Evolutionary conservation across 2,888 invertebrate species (phyloP), one percentile per base, ranked within the genome.

Genomic region (Nesidiocoris tenuis): DNA sequence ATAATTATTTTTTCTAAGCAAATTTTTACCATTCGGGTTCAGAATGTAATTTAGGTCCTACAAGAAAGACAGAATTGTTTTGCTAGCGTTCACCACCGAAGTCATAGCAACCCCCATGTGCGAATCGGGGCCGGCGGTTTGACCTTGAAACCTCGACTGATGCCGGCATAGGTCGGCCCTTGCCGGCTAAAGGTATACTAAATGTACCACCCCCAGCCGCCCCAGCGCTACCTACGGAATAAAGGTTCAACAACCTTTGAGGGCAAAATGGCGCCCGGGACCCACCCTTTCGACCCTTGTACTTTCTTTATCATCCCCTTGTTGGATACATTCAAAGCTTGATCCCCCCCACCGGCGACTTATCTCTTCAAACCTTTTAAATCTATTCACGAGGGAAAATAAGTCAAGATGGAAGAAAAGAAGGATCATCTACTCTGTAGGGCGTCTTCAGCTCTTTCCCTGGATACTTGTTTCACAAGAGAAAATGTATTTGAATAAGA

Each of bases 251-350:
- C 74, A 59, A 59, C 74, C 74, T 66, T 59, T 66, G 66, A 75
- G 74, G 74, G 66, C 74, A 75, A 75, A 75, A 75, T 75, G 74
- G 74, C 74, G 65, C 22, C 65, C 59, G 39, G 57, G 57, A 23
- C 65, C 72, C 72, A 22, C 65, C 65, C 70, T 39, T 66, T 54
- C 66, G 5, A 39, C 66, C 66, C 66, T 39, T 19, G 18, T n/a
- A n/a, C n/a, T n/a, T n/a, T 54, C 25, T 39, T 19, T n/a, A 17
- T 17, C 66, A n/a, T 17, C 54, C 19, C n/a, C n/a, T n/a, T n/a
- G n/a, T 39, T 39, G 39, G 39, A 39, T 39, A 39, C 39, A 39
- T 39, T 12, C 39, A 7, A 39, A 7, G 39, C 39, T 3, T 39
- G 5, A 7, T 12, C 39, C 39, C 39, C 39, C 3, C 39, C 39